Conservation (phyloP, 2,888 invertebrate genomes). For the Callosobruchus maculatus region DNA sequence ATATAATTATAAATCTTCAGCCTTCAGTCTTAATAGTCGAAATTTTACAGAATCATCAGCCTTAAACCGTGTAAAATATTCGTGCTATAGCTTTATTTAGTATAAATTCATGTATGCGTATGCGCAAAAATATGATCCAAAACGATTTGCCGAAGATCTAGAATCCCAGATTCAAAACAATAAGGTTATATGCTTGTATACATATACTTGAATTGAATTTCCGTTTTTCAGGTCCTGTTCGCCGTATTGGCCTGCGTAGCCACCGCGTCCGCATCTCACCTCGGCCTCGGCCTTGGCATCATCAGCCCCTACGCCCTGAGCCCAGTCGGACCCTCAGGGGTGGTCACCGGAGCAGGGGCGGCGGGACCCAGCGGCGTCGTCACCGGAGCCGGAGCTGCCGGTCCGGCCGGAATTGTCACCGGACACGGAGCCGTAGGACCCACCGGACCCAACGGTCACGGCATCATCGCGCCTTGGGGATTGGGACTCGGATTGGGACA, state of each 20-base stretch:
- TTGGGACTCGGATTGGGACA: conserved; percentile 4
- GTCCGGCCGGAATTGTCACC: conserved; percentile 20
- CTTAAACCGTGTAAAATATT: no score
- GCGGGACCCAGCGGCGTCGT: conserved; percentile 18
- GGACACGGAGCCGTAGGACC: conserved; percentile 23
- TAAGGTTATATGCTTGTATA: no score
- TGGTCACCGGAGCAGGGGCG: conserved; percentile 16
- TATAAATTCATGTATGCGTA: no score
- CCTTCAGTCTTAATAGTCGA: no score
- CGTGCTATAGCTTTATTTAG: no score
- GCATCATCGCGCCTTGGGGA: conserved; percentile 5
- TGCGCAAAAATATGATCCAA: no score
- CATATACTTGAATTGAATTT: no score
- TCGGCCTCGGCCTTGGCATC: conserved; percentile 7
- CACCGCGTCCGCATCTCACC: conserved; percentile 16
- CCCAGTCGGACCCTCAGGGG: conserved; percentile 15
- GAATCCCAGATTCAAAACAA: no score
- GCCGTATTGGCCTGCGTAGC: conserved; percentile 16
- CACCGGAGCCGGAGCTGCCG: conserved; percentile 17
- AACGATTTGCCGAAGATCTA: no score
- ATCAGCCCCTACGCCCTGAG: conserved; percentile 13
- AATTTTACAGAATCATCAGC: no score
- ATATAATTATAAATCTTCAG: no score
- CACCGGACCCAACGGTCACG: conserved; percentile 19
- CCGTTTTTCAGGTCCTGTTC: conserved; percentile 11